Conservation (phyloP, 2,888 invertebrate genomes). For the Serripes groenlandicus region DNA sequence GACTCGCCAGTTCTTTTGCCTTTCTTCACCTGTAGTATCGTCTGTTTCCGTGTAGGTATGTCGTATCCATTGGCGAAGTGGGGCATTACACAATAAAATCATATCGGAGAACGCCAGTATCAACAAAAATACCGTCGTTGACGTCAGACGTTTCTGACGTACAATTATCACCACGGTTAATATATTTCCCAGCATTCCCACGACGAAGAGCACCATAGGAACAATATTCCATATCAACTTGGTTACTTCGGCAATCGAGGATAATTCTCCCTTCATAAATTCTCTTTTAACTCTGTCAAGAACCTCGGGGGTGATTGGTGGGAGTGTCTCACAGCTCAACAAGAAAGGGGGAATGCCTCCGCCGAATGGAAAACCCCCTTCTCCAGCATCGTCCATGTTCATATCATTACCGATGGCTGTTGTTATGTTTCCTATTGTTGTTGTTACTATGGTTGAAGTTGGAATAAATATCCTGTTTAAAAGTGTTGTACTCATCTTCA, state of each 20-base stretch:
- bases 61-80: constrained; percentile 48
- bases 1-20: constrained; percentile 39
- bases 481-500: not conserved
- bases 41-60: constrained; percentile 3
- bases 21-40: constrained; percentile 1
- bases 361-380: not conserved
- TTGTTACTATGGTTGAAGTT: not conserved
- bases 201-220: constrained; percentile 73
- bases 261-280: not conserved
- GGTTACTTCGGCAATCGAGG: constrained; percentile 8
- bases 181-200: constrained; percentile 76
- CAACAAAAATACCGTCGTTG: constrained; percentile 38
- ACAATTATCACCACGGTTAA: constrained; percentile 60
- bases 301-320: constrained; percentile 2
- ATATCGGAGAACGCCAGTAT: constrained; percentile 44
- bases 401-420: not conserved
- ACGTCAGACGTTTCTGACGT: constrained; percentile 34
- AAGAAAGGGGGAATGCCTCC: constrained; percentile 14
- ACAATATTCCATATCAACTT: constrained; percentile 55
- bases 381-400: not conserved
- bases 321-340: not conserved
- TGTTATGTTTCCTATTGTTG: not conserved
- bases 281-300: not conserved
- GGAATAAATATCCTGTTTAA: not conserved
- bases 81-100: constrained; percentile 32